Base-by-base conservation (phyloP, 2,797 vertebrate genomes). In the Buphagus erythrorhynchus region DNA sequence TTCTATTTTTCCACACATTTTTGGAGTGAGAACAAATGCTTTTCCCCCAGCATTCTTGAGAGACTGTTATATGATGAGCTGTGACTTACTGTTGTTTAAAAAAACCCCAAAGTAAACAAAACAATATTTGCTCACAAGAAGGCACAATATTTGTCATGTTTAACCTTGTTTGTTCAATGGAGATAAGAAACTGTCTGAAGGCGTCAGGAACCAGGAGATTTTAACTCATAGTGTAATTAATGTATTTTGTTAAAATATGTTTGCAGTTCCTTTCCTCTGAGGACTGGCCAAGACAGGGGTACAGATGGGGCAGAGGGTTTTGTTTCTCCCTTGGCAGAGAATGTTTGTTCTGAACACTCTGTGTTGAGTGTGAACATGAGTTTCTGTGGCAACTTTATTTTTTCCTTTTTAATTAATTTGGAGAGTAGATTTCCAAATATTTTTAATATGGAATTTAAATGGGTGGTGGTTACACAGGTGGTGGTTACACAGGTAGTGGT, bases 101-200 rank as follows among this genome's bases (percentile, higher is more conserved):
- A 95, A 80, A 28, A 2, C 2, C 36, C 26, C 43, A 54, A 73
- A 90, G 62, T 82, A 92, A 96, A 93, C 67, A 89, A 63, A 91
- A 36, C 74, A 93, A 73, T 42, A 91, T 94, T 95, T 95, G 76
- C 81, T 86, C 72, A 90, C 31, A 61, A 74, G 75, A 14, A 95
- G 20, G 48, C 72, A 94, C 68, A 88, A 77, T 85, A 86, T 90
- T 90, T 89, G 86, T 85, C 71, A 26, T 91, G 42, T 76, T 92
- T 76, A 95, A 96, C 77, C 86, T 93, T 90, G 59, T 88, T 96
- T 96, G 94, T 76, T 78, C 67, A 57, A 6, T 16, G 59, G 45
- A 65, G 63, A 59, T 89, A 79, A 84, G 79, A 73, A 69, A 65
- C 35, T 59, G 52, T 57, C 71, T 65, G 85, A 94, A 76, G 61